Base-by-base conservation (phyloP, 2,113 vertebrate genomes). In the Ciconia stormi region DNA sequence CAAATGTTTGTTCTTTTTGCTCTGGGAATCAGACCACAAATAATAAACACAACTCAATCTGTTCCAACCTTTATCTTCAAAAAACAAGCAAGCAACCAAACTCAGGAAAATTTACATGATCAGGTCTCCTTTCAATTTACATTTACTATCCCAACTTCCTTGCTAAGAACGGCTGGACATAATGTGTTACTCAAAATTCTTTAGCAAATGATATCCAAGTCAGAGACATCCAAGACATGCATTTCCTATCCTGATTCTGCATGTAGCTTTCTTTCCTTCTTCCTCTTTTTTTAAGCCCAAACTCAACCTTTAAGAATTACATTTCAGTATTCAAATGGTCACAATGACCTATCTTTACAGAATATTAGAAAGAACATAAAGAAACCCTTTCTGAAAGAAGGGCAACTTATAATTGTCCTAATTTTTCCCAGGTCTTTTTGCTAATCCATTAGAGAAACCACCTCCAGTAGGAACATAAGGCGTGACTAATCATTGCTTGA, bases 11-110 rank as follows among this genome's bases (percentile, higher is more conserved):
- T 61, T 78, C 69, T 49, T 87, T 70, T 81, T 83, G 67, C 65
- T 59, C 55, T 76, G 66, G 55, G 65, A 74, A 47, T 92, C 71
- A 56, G 67, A 90, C 47, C 56, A 0, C 70, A 96, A 95, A 95
- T 63, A 97, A 95, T 61, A 63, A 95, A 69, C 49, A 85, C 77
- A 72, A 96, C 40, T 94, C 80, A 18, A 36, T 87, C 84, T 67
- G 69, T 93, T 96, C 89, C 95, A 95, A 78, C 78, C 49, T 91
- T 96, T 93, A 95, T 89, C 95, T 94, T 94, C 55, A 91, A 85
- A 95, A 95, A 92, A 61, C 62, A 94, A 79, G 18, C 84, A 96
- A 87, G 73, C 65, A 90, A 85, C 47, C 81, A 86, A 95, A 72
- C 80, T 96, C 69, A 84, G 69, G 69, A 91, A 66, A 67, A 86